A percentile compares a stretch with the other conserved stretches of the same genome.
Evolutionary conservation across 92 coral and sea anemone species (phyloP).

Genomic region (Heteractis magnifica): DNA sequence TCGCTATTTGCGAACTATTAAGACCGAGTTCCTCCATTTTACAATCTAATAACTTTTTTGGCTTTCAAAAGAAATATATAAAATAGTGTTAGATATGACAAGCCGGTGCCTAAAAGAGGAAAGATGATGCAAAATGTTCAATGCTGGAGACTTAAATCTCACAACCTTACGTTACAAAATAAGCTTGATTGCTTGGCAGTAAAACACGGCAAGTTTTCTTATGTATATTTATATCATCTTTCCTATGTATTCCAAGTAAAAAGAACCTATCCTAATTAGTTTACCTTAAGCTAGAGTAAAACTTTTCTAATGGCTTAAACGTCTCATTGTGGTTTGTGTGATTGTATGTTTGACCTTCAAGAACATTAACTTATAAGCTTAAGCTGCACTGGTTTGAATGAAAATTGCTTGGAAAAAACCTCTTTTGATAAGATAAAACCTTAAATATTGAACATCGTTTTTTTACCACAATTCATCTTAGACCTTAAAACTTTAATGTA

Average conservation of each 20-base stretch:
- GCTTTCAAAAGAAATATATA: background rate
- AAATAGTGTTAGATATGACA: background rate
- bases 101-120: background rate
- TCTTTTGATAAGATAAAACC: background rate
- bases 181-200: background rate
- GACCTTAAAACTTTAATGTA: no score
- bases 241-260: background rate
- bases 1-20: constrained; percentile 45
- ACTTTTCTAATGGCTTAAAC: background rate
- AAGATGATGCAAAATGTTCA: background rate
- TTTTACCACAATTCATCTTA: no score
- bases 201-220: background rate
- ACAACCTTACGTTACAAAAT: background rate
- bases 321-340: constrained; percentile 1
- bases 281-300: background rate
- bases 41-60: constrained; percentile 2
- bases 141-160: background rate
- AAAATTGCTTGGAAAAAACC: background rate
- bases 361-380: background rate
- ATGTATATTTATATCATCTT: background rate
- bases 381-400: background rate
- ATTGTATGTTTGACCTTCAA: background rate
- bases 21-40: constrained; percentile 2
- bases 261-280: background rate
- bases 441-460: background rate